A percentile compares a stretch with the other conserved stretches of the same genome.
phyloP scores from a whole-genome alignment of 2,888 invertebrate genomes.

The Bellardia bayeri region DNA sequence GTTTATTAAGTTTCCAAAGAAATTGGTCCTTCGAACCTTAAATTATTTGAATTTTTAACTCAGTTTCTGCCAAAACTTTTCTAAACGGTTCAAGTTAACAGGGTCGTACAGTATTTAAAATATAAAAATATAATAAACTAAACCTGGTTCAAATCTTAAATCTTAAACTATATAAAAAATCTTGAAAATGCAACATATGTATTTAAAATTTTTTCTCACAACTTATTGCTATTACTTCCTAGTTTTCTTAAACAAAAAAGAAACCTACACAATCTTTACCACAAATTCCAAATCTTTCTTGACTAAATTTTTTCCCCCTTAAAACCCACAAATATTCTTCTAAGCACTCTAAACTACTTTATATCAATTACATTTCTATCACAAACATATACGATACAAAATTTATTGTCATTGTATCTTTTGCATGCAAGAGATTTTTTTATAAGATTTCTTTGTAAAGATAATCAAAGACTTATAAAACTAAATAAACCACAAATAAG shows the following conservation, averaged over 20 bases:
- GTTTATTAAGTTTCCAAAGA: too few species aligned
- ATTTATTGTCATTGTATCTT: constrained; percentile 14
- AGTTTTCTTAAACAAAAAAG: too few species aligned
- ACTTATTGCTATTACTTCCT: too few species aligned
- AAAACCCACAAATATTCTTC: constrained; percentile 13
- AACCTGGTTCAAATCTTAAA: background rate
- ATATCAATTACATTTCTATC: constrained; percentile 41
- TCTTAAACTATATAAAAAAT: background rate
- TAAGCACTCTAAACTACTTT: background rate
- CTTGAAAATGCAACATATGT: too few species aligned
- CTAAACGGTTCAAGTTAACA: too few species aligned
- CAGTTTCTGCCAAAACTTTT: too few species aligned
- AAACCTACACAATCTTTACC: too few species aligned
- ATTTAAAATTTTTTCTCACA: too few species aligned
- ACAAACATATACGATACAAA: constrained; percentile 11
- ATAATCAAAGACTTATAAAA: constrained; percentile 33
- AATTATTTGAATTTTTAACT: background rate
- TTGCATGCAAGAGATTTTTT: background rate
- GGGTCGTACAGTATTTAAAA: too few species aligned
- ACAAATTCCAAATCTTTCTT: too few species aligned
- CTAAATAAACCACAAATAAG: constrained; percentile 45
- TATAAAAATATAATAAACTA: too few species aligned
- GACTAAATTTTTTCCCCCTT: background rate
- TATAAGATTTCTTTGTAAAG: constrained; percentile 50
- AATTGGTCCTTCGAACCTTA: background rate